Percentiles rank a stretch among this genome's conserved stretches.
Evolutionary conservation across 2,888 invertebrate species (phyloP).

Genomic region (Tenthredo distinguenda): DNA sequence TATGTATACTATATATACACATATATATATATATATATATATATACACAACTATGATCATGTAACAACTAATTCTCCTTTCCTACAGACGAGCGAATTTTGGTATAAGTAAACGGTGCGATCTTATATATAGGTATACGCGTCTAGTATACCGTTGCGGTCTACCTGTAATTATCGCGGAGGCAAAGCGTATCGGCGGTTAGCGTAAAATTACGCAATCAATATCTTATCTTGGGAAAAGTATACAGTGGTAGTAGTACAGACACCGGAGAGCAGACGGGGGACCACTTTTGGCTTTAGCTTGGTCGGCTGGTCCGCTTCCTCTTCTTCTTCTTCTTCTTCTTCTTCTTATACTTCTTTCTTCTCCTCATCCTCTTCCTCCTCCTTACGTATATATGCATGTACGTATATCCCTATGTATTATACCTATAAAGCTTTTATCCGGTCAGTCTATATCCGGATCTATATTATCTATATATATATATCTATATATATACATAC

Average conservation of each 20-base stretch:
- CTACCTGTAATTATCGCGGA: constrained; percentile 21
- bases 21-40: too few relatives aligned
- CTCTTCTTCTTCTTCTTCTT: not conserved
- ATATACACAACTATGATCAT: too few relatives aligned
- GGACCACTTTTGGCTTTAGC: constrained; percentile 37
- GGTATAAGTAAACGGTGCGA: not conserved
- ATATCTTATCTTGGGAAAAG: constrained; percentile 26
- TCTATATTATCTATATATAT: not conserved
- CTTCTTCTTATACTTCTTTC: not conserved
- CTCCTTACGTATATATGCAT: not conserved
- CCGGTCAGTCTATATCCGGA: not conserved
- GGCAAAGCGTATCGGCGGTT: constrained; percentile 37
- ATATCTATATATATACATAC: not conserved
- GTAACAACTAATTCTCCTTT: too few relatives aligned
- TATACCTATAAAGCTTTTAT: not conserved
- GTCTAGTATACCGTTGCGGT: not conserved
- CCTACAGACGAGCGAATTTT: not conserved
- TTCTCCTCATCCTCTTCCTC: too few relatives aligned
- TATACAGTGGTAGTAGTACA: not conserved
- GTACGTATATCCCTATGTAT: not conserved
- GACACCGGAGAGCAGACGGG: not conserved
- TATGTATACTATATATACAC: too few relatives aligned
- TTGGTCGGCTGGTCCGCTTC: not conserved
- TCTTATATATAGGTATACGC: too few relatives aligned
- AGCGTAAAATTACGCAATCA: constrained; percentile 44